phyloP scores from a whole-genome alignment of 2,888 invertebrate genomes.

The Dyspetes luteomarginatus region DNA sequence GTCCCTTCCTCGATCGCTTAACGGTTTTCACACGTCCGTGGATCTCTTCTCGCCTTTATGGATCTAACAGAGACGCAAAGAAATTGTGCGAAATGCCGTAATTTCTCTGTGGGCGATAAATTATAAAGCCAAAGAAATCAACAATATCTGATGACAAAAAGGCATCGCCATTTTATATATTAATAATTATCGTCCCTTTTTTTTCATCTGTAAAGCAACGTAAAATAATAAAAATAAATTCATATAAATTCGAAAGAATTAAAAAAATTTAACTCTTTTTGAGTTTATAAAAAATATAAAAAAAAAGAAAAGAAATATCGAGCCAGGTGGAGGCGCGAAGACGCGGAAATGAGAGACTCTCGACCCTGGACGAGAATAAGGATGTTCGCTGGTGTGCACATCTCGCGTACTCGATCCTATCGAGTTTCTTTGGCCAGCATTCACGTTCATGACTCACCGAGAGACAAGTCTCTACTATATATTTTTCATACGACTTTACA shows the following conservation, averaged over 20 bases:
- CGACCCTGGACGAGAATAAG: constrained; percentile 46
- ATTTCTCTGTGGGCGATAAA: constrained; percentile 12
- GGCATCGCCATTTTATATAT: no score
- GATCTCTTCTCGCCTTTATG: constrained; percentile 36
- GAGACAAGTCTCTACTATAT: constrained; percentile 31
- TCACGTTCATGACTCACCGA: constrained; percentile 52
- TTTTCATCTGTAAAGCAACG: no score
- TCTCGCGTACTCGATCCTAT: constrained; percentile 55
- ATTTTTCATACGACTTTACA: background rate
- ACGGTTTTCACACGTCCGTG: constrained; percentile 51
- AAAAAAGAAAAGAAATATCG: background rate
- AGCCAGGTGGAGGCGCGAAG: constrained; percentile 20
- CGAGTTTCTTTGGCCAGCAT: constrained; percentile 47
- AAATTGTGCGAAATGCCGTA: constrained; percentile 48
- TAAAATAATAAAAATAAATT: no score
- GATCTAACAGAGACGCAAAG: background rate
- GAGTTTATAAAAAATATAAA: background rate
- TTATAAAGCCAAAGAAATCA: background rate
- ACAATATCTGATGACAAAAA: no score
- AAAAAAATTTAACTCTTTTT: background rate
- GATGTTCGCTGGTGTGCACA: constrained; percentile 55
- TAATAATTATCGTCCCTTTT: no score
- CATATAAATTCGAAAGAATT: no score
- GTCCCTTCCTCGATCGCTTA: constrained; percentile 54
- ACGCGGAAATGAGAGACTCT: constrained; percentile 51